Evolutionary conservation across 2,888 invertebrate species (phyloP).

Genomic region (Nomada flava): DNA sequence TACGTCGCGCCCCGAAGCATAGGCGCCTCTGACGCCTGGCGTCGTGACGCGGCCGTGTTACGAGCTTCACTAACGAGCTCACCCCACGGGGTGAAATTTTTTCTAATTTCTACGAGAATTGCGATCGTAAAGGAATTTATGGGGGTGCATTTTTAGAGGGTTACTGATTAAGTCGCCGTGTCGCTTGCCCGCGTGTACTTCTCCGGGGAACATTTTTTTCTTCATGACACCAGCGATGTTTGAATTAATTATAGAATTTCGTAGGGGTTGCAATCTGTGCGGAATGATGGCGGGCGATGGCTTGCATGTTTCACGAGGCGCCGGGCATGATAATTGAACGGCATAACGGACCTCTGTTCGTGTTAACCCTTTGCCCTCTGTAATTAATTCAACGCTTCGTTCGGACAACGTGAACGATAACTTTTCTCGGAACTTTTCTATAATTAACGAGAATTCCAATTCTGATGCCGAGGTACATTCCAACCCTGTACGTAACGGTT

Average conservation of each 20-base stretch:
- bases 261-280: no score
- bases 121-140: neutral
- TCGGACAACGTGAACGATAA: neutral
- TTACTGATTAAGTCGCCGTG: no score
- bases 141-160: neutral
- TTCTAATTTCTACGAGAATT: constrained; percentile 31
- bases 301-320: constrained; percentile 59
- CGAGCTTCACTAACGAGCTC: no score
- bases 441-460: no score
- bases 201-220: no score
- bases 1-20: constrained; percentile 42
- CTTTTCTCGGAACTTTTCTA: no score
- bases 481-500: neutral
- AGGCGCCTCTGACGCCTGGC: constrained; percentile 38
- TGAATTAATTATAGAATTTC: no score
- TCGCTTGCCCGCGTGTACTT: no score
- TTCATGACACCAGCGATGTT: no score
- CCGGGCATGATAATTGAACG: constrained; percentile 68
- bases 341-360: constrained; percentile 56
- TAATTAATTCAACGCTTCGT: constrained; percentile 16
- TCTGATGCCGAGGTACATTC: no score
- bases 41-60: neutral
- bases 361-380: constrained; percentile 45
- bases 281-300: neutral
- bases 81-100: constrained; percentile 19